Evolutionary conservation across 2,797 vertebrate species (phyloP), one percentile per base, ranked within the genome.

Genomic region (Artibeus jamaicensis): DNA sequence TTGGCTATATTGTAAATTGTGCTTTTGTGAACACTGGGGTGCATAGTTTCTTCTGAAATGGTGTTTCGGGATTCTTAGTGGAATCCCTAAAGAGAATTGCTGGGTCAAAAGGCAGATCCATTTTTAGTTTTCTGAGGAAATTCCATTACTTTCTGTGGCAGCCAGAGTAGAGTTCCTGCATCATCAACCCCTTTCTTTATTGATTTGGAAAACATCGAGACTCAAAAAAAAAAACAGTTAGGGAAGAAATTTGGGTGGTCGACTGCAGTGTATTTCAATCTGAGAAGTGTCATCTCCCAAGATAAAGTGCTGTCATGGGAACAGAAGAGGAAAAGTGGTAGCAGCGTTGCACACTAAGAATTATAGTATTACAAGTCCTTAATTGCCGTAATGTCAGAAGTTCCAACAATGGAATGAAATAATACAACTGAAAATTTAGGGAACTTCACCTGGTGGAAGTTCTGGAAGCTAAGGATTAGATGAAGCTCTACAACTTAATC

Each of bases 191-290:
- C 26, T 84, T 29, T 73, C 57, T 74, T 42, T 37, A 77, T n/a
- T 84, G 84, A 86, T 55, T 76, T 93, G 53, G 34, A 86, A 89
- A 89, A 77, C 37, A 42, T 53, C 48, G 34, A 2, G 55, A 22
- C 32, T 70, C 59, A 92, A 59, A 77, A 84, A 97, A 93, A n/a
- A n/a, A n/a, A n/a, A 67, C 34, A 94, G 86, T 21, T 84, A 67
- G 19, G 42, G 21, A 48, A 39, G 32, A 84, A 55, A 84, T 62
- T 2, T 42, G 14, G 50, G 32, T 67, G 14, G 48, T 37, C 9
- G 42, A 55, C 34, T 59, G 12, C 39, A n/a, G 7, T 57, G 1
- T 37, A 46, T 93, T 88, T 86, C 84, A 93, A 77, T 78, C 46
- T 67, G 74, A 76, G 37, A 86, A 37, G 39, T 44, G 62, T 70